phyloP scores from a whole-genome alignment of 2,888 invertebrate genomes.

The Amphimallon solstitiale region DNA sequence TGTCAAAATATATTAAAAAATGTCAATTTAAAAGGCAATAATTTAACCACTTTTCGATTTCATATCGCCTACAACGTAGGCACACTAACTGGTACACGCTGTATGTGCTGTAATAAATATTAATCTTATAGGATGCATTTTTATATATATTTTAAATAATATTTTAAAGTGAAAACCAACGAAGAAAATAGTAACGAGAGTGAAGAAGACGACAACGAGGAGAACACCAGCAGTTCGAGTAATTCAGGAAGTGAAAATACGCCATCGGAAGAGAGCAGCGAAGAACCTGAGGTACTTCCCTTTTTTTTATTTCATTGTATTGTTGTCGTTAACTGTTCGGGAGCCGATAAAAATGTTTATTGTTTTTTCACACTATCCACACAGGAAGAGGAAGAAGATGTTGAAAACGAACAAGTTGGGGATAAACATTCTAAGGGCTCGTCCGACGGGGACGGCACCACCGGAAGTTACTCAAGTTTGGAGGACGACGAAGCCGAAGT shows the following conservation, averaged over 20 bases:
- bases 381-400: slow-evolving; percentile 52
- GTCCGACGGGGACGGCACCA: slow-evolving; percentile 65
- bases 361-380: neutral
- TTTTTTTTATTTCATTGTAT: neutral
- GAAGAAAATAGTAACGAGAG: slow-evolving; percentile 57
- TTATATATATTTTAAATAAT: neutral
- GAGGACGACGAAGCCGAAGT: slow-evolving; percentile 66
- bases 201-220: slow-evolving; percentile 58
- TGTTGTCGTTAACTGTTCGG: neutral
- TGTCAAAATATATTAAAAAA: too few species aligned
- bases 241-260: slow-evolving; percentile 54
- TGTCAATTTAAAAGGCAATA: too few species aligned
- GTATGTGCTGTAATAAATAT: too few species aligned
- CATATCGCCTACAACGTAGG: too few species aligned
- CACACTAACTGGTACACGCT: too few species aligned
- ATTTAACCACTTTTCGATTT: too few species aligned
- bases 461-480: slow-evolving; percentile 66
- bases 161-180: slow-evolving; percentile 43
- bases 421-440: slow-evolving; percentile 61
- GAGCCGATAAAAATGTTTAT: neutral
- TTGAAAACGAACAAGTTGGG: slow-evolving; percentile 49
- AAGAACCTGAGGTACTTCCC: slow-evolving; percentile 57
- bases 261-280: slow-evolving; percentile 58
- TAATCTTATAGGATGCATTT: too few species aligned
- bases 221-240: slow-evolving; percentile 52